phyloP scores from a whole-genome alignment of 1,140 invertebrate species.

The Drosophila burlai region DNA sequence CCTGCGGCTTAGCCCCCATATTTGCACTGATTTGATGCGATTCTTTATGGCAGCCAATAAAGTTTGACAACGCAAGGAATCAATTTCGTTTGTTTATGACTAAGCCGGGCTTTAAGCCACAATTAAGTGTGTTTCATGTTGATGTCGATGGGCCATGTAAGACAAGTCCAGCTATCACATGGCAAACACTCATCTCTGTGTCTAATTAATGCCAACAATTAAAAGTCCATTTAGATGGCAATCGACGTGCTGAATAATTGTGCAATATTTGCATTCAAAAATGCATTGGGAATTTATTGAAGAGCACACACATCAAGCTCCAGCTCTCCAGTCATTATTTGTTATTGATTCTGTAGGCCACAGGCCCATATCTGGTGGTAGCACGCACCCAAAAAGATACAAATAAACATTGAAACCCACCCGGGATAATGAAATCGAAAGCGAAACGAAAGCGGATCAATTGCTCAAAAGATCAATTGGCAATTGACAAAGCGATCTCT shows the following conservation, averaged over 20 bases:
- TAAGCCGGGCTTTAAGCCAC: constrained; percentile 38
- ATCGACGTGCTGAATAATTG: constrained; percentile 48
- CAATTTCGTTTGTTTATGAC: constrained; percentile 65
- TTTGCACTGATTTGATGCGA: constrained; percentile 73
- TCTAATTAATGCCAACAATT: constrained; percentile 63
- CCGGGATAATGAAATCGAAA: constrained; percentile 23
- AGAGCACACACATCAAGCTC: constrained; percentile 17
- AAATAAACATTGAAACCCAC: constrained; percentile 6
- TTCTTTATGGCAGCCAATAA: constrained; percentile 73
- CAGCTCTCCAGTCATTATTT: constrained; percentile 24
- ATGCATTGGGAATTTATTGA: constrained; percentile 39
- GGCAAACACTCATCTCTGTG: constrained; percentile 37
- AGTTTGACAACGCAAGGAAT: constrained; percentile 61
- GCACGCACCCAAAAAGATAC: constrained; percentile 50
- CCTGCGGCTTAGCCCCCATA: constrained; percentile 52
- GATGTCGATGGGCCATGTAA: constrained; percentile 20
- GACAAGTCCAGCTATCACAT: constrained; percentile 39
- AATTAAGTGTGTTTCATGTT: constrained; percentile 49
- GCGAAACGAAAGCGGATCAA: constrained; percentile 72
- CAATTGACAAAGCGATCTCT: constrained; percentile 72
- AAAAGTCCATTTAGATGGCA: constrained; percentile 71
- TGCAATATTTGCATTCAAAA: constrained; percentile 39
- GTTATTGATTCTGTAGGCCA: constrained; percentile 11
- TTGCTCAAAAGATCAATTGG: constrained; percentile 81
- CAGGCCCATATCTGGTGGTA: constrained; percentile 12